A percentile compares a stretch with the other conserved stretches of the same genome.
Conservation (phyloP, 2,797 vertebrate species). For the Coregonus ussuriensis region DNA sequence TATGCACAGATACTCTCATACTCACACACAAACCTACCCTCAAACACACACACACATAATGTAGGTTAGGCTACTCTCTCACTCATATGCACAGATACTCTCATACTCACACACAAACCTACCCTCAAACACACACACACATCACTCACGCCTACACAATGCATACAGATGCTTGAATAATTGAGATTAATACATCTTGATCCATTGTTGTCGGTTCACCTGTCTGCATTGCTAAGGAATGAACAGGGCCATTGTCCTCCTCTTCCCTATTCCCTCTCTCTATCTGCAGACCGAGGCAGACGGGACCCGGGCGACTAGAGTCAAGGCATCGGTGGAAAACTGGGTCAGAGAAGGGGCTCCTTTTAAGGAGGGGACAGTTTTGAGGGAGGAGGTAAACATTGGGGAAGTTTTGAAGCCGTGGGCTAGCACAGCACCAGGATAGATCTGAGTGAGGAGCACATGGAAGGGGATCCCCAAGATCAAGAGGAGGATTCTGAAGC, state of each 20-base stretch:
- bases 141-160: constrained; percentile 34
- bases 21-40: neutral
- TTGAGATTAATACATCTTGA: constrained; percentile 52
- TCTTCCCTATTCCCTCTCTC: constrained; percentile 1
- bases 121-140: neutral
- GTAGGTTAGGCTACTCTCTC: neutral
- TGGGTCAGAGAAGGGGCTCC: neutral
- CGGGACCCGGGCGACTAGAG: neutral
- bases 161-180: constrained; percentile 51
- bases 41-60: neutral
- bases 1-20: neutral
- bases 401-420: neutral
- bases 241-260: constrained; percentile 31
- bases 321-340: neutral
- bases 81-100: neutral
- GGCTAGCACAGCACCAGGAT: neutral
- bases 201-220: constrained; percentile 55
- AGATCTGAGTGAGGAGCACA: constrained; percentile 25
- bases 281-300: constrained; percentile 34
- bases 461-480: constrained; percentile 59
- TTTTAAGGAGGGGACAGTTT: neutral
- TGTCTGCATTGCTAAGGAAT: constrained; percentile 66
- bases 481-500: constrained; percentile 47
- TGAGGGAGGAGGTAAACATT: neutral
- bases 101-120: neutral